These are phyloP conservation scores for Montipora foliosa DNA, from an alignment of 64 coral and sea anemone genomes.

Conservation along the genomic window DNA sequence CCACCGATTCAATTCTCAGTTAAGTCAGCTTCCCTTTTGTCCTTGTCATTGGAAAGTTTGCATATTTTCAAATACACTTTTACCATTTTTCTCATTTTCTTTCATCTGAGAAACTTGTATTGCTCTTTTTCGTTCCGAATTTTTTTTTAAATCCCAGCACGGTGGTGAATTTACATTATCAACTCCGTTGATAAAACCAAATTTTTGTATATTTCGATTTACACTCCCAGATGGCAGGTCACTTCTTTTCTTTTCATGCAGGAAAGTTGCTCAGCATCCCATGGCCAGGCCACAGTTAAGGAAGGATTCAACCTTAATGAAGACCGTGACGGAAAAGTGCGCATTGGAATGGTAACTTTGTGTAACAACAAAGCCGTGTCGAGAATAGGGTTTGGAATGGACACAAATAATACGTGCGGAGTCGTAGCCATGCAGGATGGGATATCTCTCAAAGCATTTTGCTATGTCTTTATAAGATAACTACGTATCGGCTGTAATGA, in stretches of 20 bases:
- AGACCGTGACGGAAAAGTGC: background rate
- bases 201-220: no score
- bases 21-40: no score
- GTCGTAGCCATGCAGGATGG: background rate
- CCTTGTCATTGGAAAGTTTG: no score
- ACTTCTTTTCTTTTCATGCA: background rate
- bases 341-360: background rate
- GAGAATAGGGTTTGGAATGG: constrained; percentile 34
- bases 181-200: no score
- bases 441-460: constrained; percentile 11
- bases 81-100: no score
- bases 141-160: no score
- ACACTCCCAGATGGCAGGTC: no score
- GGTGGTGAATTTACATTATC: no score
- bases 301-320: background rate
- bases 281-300: background rate
- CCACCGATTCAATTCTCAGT: no score
- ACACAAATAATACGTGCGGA: constrained; percentile 1
- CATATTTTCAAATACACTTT: no score
- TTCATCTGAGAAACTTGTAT: no score
- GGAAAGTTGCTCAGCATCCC: background rate
- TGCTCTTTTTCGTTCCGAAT: no score
- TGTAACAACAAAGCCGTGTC: background rate
- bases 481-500: background rate
- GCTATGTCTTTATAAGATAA: constrained; percentile 29